Evolutionary conservation across 2,888 invertebrate genomes (phyloP).

Genomic region (Hirudinaria manillensis): DNA sequence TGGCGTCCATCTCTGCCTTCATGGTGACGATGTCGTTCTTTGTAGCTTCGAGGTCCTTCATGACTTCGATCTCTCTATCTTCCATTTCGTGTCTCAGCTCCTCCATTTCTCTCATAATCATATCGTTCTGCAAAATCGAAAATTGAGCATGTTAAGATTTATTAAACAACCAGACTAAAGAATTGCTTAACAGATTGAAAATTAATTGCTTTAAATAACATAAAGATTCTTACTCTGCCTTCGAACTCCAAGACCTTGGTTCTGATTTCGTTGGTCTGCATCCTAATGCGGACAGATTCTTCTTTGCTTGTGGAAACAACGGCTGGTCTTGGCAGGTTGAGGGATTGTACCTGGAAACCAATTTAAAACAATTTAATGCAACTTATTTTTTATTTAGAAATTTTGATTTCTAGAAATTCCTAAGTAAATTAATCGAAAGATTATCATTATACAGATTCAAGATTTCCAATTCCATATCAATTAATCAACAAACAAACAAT

Average conservation of each 20-base stretch:
- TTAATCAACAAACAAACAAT: too few species aligned
- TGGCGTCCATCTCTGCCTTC: constrained; percentile 51
- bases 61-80: constrained; percentile 55
- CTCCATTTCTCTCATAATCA: constrained; percentile 56
- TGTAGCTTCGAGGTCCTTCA: constrained; percentile 50
- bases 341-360: constrained; percentile 20
- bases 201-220: neutral
- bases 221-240: constrained; percentile 22
- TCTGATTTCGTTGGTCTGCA: constrained; percentile 27
- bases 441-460: neutral
- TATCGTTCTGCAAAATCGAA: constrained; percentile 50
- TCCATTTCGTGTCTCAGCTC: constrained; percentile 56
- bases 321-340: neutral
- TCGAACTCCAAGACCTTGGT: constrained; percentile 27
- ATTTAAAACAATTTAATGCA: neutral
- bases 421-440: neutral
- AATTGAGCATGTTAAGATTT: neutral
- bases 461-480: too few species aligned
- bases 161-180: too few species aligned
- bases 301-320: constrained; percentile 12
- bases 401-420: neutral
- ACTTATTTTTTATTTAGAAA: neutral
- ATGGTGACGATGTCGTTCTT: constrained; percentile 50
- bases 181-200: neutral
- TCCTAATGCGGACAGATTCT: constrained; percentile 29